Conservation (phyloP, 2,888 invertebrate species). For the Microchrysa polita region DNA sequence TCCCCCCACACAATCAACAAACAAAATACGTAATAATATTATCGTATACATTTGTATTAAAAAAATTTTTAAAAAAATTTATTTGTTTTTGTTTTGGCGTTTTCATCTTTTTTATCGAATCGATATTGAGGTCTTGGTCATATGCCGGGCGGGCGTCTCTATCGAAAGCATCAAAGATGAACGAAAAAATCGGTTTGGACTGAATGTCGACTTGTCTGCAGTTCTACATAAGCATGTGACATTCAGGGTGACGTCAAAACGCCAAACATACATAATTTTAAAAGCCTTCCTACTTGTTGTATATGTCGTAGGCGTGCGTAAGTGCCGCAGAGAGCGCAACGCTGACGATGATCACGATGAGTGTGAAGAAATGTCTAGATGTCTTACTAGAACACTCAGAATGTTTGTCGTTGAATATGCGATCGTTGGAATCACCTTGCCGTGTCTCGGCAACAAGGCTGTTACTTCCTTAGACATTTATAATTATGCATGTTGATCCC, state of each 20-base stretch:
- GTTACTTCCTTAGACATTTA: too few relatives aligned
- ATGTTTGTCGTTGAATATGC: background rate
- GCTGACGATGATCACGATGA: background rate
- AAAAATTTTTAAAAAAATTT: too few relatives aligned
- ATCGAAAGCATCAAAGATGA: slow-evolving; percentile 12
- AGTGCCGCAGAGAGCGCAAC: background rate
- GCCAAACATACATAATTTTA: too few relatives aligned
- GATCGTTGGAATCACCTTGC: slow-evolving; percentile 27
- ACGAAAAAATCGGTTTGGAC: background rate
- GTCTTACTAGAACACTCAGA: background rate
- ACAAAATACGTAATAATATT: too few relatives aligned
- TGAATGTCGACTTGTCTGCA: background rate
- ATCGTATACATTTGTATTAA: too few relatives aligned
- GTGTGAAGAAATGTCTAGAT: slow-evolving; percentile 10
- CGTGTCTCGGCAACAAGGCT: background rate
- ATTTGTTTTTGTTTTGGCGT: background rate
- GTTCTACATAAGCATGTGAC: background rate
- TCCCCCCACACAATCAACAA: background rate
- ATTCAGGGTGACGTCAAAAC: slow-evolving; percentile 10
- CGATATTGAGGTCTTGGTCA: slow-evolving; percentile 34
- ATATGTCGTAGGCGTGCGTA: background rate
- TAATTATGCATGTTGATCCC: too few relatives aligned
- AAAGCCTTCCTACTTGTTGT: too few relatives aligned
- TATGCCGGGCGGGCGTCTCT: slow-evolving; percentile 10
- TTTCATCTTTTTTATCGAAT: background rate